These are phyloP conservation scores for Mus caroli DNA, from an alignment of 2,797 vertebrate genomes.

Conservation along the genomic window DNA sequence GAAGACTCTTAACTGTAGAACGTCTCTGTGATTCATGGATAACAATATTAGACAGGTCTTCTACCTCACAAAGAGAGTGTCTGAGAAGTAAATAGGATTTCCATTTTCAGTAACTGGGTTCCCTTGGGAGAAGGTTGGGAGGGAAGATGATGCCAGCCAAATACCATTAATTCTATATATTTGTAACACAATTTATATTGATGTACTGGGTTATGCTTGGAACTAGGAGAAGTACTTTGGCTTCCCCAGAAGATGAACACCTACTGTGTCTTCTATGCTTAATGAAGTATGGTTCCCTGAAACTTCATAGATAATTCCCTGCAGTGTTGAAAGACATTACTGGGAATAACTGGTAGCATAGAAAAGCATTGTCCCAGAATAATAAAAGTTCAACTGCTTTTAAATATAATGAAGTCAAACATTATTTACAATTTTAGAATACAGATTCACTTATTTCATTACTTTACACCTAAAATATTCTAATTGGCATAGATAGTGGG, in stretches of 20 bases:
- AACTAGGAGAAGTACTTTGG: not conserved
- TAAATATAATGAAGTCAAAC: not conserved
- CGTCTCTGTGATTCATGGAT: conserved; percentile 36
- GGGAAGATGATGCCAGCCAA: not conserved
- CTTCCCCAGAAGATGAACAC: conserved; percentile 13
- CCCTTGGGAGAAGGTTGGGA: not conserved
- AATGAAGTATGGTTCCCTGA: not conserved
- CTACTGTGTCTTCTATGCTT: not conserved
- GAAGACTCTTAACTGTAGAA: conserved; percentile 3
- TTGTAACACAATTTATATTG: not conserved
- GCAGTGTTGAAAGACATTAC: not conserved
- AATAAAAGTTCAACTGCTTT: not conserved
- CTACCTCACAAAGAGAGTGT: not conserved
- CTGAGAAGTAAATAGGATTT: not conserved
- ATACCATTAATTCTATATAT: conserved; percentile 37
- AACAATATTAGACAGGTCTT: not conserved
- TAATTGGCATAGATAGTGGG: not conserved
- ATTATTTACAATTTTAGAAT: not conserved
- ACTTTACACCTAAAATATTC: not conserved
- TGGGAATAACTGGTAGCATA: not conserved
- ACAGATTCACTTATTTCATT: not conserved
- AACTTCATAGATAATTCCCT: not conserved
- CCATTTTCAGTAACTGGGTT: conserved; percentile 38
- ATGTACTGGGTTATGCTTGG: conserved; percentile 43
- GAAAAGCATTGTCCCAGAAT: not conserved